Base-by-base conservation (phyloP, 1,140 invertebrate genomes). In the Chlorops oryzae region DNA sequence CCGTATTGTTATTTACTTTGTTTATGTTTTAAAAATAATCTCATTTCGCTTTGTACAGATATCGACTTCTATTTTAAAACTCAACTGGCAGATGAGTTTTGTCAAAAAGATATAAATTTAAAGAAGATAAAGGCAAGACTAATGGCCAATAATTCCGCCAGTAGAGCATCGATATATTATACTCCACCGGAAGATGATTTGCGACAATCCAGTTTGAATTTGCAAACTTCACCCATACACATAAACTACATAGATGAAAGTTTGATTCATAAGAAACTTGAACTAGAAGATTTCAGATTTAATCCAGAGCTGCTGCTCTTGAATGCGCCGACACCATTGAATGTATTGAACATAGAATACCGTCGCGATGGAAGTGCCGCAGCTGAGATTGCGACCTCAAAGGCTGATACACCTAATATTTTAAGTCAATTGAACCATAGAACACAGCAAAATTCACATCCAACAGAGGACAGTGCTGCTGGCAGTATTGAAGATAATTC, bases 121-220 rank as follows among this genome's bases (percentile, higher is more conserved):
- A 63, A 69, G 42, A 62, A 57, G 50, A 58, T 69, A n/a, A 69
- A 69, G 32, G 53, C 54, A 4, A 58, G 60, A 52, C 42, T 68
- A 37, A 55, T 62, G 52, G 56, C 61, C 21, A 60, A 64, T 57
- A 73, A 79, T 51, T 76, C 80, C 17, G 78, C 84, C 48, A 88
- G 85, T 65, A 80, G 77, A 59, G 72, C 81, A 54, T 85, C 83
- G 15, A 78, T 88, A 12, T 90, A 89, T 62, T 90, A 88, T 72
- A 88, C 87, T 17, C 87, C 87, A 7, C 86, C 85, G 4, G 65
- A 69, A 25, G 86, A 88, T 63, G 61, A 79, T 39, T 40, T 66
- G 40, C 49, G 51, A 15, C 37, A 51, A 2, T 63, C 64, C 10
- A 57, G 57, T 7, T 23, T 65, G 5, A 57, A 65, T 49, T 25